phyloP scores from a whole-genome alignment of 1,140 invertebrate species.

The Caenorhabditis tropicalis region DNA sequence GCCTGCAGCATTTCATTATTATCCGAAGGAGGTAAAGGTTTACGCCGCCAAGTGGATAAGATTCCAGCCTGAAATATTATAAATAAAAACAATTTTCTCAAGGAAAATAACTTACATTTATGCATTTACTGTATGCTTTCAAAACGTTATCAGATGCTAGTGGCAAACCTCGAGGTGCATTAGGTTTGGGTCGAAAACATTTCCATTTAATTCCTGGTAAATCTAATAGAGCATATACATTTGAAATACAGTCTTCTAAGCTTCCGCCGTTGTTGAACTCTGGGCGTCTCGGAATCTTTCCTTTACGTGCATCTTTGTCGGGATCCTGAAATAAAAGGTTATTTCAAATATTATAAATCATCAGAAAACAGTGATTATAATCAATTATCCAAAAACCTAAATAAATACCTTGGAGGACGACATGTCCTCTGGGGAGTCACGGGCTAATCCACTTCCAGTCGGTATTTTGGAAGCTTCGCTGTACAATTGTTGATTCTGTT shows the following conservation, averaged over 20 bases:
- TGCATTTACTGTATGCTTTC: slow-evolving; percentile 54
- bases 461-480: slow-evolving; percentile 28
- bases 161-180: slow-evolving; percentile 41
- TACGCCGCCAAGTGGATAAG: slow-evolving; percentile 55
- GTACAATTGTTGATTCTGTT: slow-evolving; percentile 39
- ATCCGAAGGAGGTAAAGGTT: slow-evolving; percentile 16
- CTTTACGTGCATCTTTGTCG: slow-evolving; percentile 10
- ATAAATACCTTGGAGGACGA: slow-evolving; percentile 6
- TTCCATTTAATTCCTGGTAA: slow-evolving; percentile 59
- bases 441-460: slow-evolving; percentile 35
- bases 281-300: not conserved
- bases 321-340: not conserved
- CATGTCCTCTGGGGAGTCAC: slow-evolving; percentile 34
- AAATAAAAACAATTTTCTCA: not conserved
- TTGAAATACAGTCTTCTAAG: slow-evolving; percentile 52
- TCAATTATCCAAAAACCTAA: too few relatives aligned
- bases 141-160: slow-evolving; percentile 37
- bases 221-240: slow-evolving; percentile 52
- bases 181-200: slow-evolving; percentile 36
- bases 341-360: too few relatives aligned
- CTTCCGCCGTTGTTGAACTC: slow-evolving; percentile 47
- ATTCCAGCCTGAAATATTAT: slow-evolving; percentile 46
- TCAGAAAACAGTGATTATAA: too few relatives aligned
- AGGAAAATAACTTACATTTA: slow-evolving; percentile 30
- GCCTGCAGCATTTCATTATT: not conserved